phyloP scores from a whole-genome alignment of 2,888 invertebrate species.

The Opisthograptis luteolata region DNA sequence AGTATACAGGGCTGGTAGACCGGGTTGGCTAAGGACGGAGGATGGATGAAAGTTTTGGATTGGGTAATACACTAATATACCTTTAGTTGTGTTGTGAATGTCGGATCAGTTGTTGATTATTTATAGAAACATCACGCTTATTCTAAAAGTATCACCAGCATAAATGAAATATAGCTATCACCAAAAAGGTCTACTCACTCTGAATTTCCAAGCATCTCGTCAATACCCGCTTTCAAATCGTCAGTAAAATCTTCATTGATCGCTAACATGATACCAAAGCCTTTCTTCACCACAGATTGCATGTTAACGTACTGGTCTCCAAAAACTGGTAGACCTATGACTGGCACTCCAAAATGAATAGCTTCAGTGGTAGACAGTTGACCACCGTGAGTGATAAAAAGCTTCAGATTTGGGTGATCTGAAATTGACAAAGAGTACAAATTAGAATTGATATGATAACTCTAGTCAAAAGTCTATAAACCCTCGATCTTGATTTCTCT shows the following conservation, averaged over 20 bases:
- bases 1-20: too few species aligned
- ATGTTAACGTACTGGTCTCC: constrained; percentile 67
- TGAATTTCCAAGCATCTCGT: constrained; percentile 50
- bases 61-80: too few species aligned
- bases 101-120: too few species aligned
- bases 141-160: not conserved
- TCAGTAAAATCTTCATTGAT: constrained; percentile 51
- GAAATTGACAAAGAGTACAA: too few species aligned
- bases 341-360: constrained; percentile 65
- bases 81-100: too few species aligned
- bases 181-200: constrained; percentile 35
- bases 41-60: too few species aligned
- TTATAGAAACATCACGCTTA: too few species aligned
- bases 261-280: constrained; percentile 54
- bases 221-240: constrained; percentile 49
- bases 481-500: too few species aligned
- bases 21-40: too few species aligned
- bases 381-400: constrained; percentile 72
- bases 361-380: constrained; percentile 67
- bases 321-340: constrained; percentile 63
- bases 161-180: not conserved
- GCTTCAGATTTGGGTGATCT: constrained; percentile 61
- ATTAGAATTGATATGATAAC: too few species aligned
- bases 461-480: too few species aligned
- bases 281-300: constrained; percentile 53